These are phyloP conservation scores for Antennarius maculatus DNA, from an alignment of 2,797 vertebrate genomes.

Conservation along the genomic window DNA sequence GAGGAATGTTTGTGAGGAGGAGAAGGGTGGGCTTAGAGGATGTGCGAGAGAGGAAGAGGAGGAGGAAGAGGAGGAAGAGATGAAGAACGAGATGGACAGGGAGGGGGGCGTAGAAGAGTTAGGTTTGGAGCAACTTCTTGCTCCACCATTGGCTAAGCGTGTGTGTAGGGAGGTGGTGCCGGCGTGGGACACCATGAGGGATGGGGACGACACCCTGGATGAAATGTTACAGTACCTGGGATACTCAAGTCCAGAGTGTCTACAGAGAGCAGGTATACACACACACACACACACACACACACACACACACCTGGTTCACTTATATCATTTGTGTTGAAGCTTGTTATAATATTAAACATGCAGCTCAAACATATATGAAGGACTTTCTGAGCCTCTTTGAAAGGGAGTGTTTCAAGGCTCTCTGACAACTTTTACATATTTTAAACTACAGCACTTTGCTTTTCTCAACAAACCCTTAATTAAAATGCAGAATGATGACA, in stretches of 20 bases:
- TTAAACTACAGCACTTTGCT: background rate
- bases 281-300: constrained; percentile 21
- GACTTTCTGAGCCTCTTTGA: background rate
- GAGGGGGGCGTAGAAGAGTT: constrained; percentile 63
- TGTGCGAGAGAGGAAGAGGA: constrained; percentile 28
- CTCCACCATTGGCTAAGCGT: constrained; percentile 85
- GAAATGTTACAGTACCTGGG: constrained; percentile 96
- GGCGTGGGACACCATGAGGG: constrained; percentile 91
- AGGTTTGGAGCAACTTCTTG: constrained; percentile 82
- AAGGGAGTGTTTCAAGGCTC: background rate
- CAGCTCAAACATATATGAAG: background rate
- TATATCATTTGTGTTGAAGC: background rate
- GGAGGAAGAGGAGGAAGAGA: constrained; percentile 37
- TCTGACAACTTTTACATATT: no score
- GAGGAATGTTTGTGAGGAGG: constrained; percentile 68
- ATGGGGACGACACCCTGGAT: constrained; percentile 93
- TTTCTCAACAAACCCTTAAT: background rate
- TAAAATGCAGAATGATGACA: background rate
- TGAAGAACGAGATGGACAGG: constrained; percentile 50
- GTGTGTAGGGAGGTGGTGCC: constrained; percentile 91
- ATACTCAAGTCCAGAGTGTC: constrained; percentile 95
- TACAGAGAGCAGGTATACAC: constrained; percentile 89
- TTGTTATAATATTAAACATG: background rate
- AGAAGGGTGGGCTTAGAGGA: constrained; percentile 75
- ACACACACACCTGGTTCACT: background rate